Evolutionary conservation across 2,888 invertebrate species (phyloP).

Genomic region (Laothoe populi): DNA sequence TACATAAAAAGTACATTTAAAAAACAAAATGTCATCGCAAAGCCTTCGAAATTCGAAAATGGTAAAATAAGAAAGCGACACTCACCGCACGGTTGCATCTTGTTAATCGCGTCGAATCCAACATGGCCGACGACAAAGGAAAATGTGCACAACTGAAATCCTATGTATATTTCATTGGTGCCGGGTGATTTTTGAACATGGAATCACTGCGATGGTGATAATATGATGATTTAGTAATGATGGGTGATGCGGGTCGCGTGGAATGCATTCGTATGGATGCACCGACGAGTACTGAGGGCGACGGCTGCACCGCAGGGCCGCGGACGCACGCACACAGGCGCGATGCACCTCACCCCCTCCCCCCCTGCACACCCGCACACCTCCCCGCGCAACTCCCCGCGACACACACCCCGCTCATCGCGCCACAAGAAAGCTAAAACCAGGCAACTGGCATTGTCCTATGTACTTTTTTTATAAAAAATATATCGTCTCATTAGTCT

Average conservation of each 20-base stretch:
- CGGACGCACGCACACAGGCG: conserved; percentile 36
- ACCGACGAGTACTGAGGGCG: conserved; percentile 43
- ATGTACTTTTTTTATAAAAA: conserved; percentile 31
- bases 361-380: conserved; percentile 24
- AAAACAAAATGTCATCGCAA: conserved; percentile 19
- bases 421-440: conserved; percentile 23
- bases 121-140: conserved; percentile 64
- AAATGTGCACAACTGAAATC: conserved; percentile 29
- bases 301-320: conserved; percentile 36
- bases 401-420: conserved; percentile 18
- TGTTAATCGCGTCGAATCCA: conserved; percentile 47
- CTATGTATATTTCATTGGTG: background rate
- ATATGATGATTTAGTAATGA: background rate
- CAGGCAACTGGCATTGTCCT: conserved; percentile 31
- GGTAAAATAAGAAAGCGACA: conserved; percentile 60
- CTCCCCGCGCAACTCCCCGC: conserved; percentile 38
- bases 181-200: background rate
- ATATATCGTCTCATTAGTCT: no score
- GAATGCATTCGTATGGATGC: conserved; percentile 48
- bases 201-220: background rate
- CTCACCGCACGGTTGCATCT: conserved; percentile 52
- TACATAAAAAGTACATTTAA: conserved; percentile 3
- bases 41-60: conserved; percentile 36
- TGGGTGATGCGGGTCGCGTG: conserved; percentile 20
- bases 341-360: conserved; percentile 3